Percentiles rank a stretch among this genome's conserved stretches.
Evolutionary conservation across 2,113 vertebrate genomes (phyloP).

Genomic region (Plecturocebus donacophilus): DNA sequence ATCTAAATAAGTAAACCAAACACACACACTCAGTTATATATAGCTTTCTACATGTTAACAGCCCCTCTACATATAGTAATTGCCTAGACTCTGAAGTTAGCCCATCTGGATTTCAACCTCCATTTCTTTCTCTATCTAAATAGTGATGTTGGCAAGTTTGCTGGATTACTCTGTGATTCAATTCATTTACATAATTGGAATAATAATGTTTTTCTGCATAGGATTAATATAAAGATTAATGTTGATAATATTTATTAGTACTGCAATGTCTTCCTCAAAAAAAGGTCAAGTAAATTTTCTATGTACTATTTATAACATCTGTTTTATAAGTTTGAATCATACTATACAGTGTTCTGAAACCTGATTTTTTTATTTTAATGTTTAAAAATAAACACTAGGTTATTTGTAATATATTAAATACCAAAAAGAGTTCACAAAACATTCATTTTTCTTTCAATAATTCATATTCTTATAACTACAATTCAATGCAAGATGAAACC

Average conservation of each 20-base stretch:
- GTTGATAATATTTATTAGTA: not conserved
- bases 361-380: not conserved
- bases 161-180: not conserved
- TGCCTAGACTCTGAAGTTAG: not conserved
- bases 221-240: not conserved
- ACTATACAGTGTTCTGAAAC: not conserved
- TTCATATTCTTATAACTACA: not conserved
- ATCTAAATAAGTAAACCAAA: not conserved
- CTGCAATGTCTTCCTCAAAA: not conserved
- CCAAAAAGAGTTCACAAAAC: not conserved
- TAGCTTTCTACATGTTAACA: not conserved
- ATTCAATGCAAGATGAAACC: not conserved
- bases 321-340: not conserved
- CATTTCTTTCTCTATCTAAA: not conserved
- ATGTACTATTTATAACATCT: not conserved
- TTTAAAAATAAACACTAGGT: not conserved
- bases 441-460: not conserved
- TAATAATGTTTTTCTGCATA: not conserved
- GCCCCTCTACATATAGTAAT: not conserved
- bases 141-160: not conserved
- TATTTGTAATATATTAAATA: not conserved
- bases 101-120: not conserved
- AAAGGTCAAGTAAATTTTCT: not conserved
- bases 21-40: not conserved
- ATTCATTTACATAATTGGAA: conserved; percentile 9